These are phyloP conservation scores for Halictus rubicundus DNA, from an alignment of 1,140 invertebrate species.

Conservation along the genomic window DNA sequence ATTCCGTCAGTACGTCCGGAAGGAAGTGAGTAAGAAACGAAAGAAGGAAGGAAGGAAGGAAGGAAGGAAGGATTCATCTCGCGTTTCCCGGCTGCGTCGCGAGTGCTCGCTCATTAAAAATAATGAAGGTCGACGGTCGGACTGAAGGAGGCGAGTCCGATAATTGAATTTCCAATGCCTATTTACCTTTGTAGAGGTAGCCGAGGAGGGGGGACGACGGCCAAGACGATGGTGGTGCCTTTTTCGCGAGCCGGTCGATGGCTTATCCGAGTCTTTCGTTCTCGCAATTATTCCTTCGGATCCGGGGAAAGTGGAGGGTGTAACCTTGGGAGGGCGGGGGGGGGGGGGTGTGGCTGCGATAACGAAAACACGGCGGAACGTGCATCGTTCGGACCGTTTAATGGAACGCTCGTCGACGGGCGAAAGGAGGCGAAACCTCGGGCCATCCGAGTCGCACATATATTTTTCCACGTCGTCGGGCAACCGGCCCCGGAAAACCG, in stretches of 20 bases:
- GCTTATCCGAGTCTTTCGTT: conserved; percentile 24
- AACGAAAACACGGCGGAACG: conserved; percentile 10
- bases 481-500: conserved; percentile 37
- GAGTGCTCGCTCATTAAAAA: conserved; percentile 65
- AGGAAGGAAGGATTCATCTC: conserved; percentile 37
- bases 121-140: conserved; percentile 58
- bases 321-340: background rate
- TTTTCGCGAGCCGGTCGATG: conserved; percentile 15
- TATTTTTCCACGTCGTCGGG: conserved; percentile 47
- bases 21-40: background rate
- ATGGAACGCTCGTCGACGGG: conserved; percentile 59
- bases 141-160: conserved; percentile 22
- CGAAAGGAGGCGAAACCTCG: conserved; percentile 39
- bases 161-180: conserved; percentile 67
- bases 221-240: too few relatives aligned
- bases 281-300: conserved; percentile 40
- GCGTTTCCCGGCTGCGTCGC: conserved; percentile 15
- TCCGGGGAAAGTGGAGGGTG: conserved; percentile 34
- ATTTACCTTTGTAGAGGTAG: conserved; percentile 57
- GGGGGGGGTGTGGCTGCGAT: conserved; percentile 4
- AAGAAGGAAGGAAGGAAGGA: background rate
- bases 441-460: conserved; percentile 46
- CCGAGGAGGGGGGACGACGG: background rate
- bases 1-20: conserved; percentile 17
- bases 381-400: conserved; percentile 49